Evolutionary conservation across 2,888 invertebrate genomes (phyloP), one percentile per base, ranked within the genome.

Genomic region (Mythimna pallens): DNA sequence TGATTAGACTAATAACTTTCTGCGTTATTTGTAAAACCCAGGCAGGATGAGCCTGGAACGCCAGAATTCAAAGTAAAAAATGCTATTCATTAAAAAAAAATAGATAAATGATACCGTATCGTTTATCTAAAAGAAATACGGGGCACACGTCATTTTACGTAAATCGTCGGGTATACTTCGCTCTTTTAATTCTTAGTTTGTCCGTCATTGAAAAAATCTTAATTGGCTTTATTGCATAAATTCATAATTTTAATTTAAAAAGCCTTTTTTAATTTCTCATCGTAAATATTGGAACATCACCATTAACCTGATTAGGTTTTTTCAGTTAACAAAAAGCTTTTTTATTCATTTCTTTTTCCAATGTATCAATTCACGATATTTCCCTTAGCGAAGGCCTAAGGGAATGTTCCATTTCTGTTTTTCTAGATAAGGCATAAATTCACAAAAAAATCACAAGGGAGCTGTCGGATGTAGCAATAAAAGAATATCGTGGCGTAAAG

Each of bases 321-420:
- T 76, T 58, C 3, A 36, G 2, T 62, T 40, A 54, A 73, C 64
- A 64, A 67, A 0, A 80, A 50, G 20, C 50, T 47, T 62, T 65
- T 80, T 52, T 25, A 68, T 68, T 75, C 62, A 62, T 68, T 70
- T 36, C 10, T 57, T 54, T 54, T 76, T 67, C 63, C 36, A 76
- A 57, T 25, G 22, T 78, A 84, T 70, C 57, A 67, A 82, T 84
- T 76, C 64, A 76, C 30, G 47, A 34, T 70, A 72, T 72, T 84
- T 74, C 61, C 59, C 36, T 74, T 62, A 59, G 47, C 68, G 52
- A 14, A 22, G 50, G 1, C 74, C 30, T 64, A 73, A 54, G 52
- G 66, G 72, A 76, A 65, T 70, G 61, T 66, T 69, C 69, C 54
- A 52, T 70, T 62, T 66, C 72, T 74, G 69, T 68, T 73, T 78